Percentiles rank a stretch among this genome's conserved stretches.
phyloP scores from a whole-genome alignment of 2,113 vertebrate species.

The Caretta caretta region DNA sequence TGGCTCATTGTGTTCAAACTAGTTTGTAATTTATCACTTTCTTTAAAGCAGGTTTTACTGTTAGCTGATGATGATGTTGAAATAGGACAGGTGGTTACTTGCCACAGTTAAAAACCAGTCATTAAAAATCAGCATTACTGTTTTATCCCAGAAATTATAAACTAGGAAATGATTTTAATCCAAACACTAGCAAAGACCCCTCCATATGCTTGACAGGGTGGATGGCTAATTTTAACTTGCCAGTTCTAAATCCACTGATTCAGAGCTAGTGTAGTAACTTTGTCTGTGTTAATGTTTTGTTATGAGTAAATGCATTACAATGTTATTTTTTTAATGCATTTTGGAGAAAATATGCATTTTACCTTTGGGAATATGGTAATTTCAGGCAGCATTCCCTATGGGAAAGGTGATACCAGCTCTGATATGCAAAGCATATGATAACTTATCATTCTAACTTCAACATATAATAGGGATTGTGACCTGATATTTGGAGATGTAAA shows the following conservation, averaged over 20 bases:
- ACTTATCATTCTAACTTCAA: constrained; percentile 88
- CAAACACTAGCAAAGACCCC: constrained; percentile 82
- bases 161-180: constrained; percentile 74
- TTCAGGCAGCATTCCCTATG: constrained; percentile 88
- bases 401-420: constrained; percentile 89
- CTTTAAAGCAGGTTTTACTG: constrained; percentile 75
- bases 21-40: constrained; percentile 73
- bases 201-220: constrained; percentile 57
- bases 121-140: constrained; percentile 71
- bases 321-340: constrained; percentile 83
- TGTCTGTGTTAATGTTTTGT: constrained; percentile 78
- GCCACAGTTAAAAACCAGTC: constrained; percentile 67
- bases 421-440: constrained; percentile 90
- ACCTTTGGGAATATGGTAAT: constrained; percentile 87
- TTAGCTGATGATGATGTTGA: constrained; percentile 77
- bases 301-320: constrained; percentile 81
- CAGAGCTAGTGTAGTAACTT: constrained; percentile 80
- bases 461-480: constrained; percentile 88
- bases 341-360: constrained; percentile 86
- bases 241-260: constrained; percentile 67
- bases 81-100: constrained; percentile 76
- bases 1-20: constrained; percentile 79
- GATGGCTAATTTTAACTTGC: constrained; percentile 74
- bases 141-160: constrained; percentile 72
- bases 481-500: constrained; percentile 90